phyloP scores from a whole-genome alignment of 2,797 vertebrate species.

The Sardinella longiceps region DNA sequence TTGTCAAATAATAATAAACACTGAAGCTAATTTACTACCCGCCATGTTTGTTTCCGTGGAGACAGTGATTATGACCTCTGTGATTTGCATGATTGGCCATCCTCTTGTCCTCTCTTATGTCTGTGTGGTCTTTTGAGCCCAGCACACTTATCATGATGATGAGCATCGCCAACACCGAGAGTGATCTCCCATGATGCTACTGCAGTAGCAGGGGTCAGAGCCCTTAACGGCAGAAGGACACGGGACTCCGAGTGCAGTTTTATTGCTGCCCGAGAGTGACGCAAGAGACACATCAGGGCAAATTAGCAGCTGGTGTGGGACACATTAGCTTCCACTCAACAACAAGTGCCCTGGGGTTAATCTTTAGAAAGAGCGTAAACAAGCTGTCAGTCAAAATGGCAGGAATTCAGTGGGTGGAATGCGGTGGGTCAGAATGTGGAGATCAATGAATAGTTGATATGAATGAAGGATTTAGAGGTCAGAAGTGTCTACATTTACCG shows the following conservation, averaged over 20 bases:
- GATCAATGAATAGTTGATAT: too few species aligned
- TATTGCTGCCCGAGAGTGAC: background rate
- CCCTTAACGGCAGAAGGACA: background rate
- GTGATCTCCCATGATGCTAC: background rate
- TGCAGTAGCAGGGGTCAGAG: too few species aligned
- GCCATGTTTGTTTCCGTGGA: background rate
- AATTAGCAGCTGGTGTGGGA: background rate
- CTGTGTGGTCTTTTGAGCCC: background rate
- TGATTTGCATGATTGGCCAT: background rate
- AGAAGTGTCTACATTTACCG: background rate
- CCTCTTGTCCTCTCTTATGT: background rate
- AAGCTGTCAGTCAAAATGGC: slow-evolving; percentile 15
- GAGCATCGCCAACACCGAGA: background rate
- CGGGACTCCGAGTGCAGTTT: background rate
- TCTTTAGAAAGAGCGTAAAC: slow-evolving; percentile 21
- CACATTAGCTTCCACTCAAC: background rate
- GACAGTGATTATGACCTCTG: background rate
- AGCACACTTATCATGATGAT: background rate
- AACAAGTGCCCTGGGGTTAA: background rate
- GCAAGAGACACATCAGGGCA: slow-evolving; percentile 1
- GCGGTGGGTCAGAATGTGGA: too few species aligned
- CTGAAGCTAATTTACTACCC: background rate
- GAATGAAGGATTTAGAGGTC: background rate
- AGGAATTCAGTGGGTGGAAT: background rate
- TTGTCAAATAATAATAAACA: background rate